These are phyloP conservation scores for Thymelicus lineola DNA, from an alignment of 2,888 invertebrate genomes.

Conservation along the genomic window DNA sequence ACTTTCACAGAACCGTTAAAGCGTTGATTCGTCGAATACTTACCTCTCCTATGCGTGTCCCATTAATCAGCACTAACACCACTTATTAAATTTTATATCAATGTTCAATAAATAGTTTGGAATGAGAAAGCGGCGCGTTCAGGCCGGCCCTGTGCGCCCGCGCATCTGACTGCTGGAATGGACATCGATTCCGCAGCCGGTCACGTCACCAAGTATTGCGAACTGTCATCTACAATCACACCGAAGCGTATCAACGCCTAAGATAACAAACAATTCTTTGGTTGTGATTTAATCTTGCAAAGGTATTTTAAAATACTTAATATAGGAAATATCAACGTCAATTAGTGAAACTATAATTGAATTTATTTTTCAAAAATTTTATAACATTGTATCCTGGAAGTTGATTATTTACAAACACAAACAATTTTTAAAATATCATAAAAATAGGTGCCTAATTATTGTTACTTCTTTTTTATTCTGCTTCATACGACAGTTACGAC, in stretches of 20 bases:
- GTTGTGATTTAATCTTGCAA: not conserved
- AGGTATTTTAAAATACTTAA: no score
- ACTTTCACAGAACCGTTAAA: constrained; percentile 60
- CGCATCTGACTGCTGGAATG: constrained; percentile 59
- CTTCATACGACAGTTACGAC: no score
- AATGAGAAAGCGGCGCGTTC: constrained; percentile 54
- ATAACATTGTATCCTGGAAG: no score
- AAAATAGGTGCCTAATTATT: no score
- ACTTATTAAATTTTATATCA: constrained; percentile 36
- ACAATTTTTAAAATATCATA: no score
- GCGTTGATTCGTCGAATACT: constrained; percentile 50
- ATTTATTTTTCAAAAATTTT: no score
- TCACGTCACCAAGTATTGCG: constrained; percentile 64
- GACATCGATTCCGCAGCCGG: constrained; percentile 48
- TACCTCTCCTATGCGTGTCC: constrained; percentile 59
- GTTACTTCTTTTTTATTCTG: no score
- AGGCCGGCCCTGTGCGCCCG: constrained; percentile 55
- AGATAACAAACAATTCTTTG: not conserved
- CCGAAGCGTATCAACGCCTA: constrained; percentile 48
- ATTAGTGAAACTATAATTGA: no score
- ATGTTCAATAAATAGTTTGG: constrained; percentile 42
- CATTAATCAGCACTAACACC: constrained; percentile 56
- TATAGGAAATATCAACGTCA: no score
- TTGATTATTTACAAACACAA: no score
- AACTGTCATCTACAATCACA: constrained; percentile 62